Percentiles rank a stretch among this genome's conserved stretches.
phyloP scores from a whole-genome alignment of 1,140 invertebrate species.

The Vollenhovia emeryi region DNA sequence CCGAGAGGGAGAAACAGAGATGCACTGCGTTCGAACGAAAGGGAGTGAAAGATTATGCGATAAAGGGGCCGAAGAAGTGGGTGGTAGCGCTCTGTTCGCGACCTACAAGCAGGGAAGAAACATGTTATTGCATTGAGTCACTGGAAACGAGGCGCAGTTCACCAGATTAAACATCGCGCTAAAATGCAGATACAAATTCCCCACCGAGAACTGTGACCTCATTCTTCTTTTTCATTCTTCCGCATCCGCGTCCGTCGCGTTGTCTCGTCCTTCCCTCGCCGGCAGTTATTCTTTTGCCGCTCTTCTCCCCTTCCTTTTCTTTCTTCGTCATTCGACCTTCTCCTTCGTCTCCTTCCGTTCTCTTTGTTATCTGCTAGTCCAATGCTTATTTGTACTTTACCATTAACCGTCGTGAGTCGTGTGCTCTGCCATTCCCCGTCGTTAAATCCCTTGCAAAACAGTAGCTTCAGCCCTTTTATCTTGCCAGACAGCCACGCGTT shows the following conservation, averaged over 20 bases:
- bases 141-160: conserved; percentile 21
- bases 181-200: conserved; percentile 52
- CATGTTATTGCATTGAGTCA: conserved; percentile 47
- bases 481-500: conserved; percentile 20
- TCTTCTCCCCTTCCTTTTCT: neutral
- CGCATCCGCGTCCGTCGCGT: neutral
- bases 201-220: conserved; percentile 1
- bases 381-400: conserved; percentile 36
- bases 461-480: conserved; percentile 42
- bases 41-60: neutral
- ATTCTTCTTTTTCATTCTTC: conserved; percentile 5
- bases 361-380: neutral
- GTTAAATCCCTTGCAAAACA: conserved; percentile 52
- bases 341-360: neutral
- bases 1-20: neutral
- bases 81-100: neutral
- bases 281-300: neutral
- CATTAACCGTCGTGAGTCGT: conserved; percentile 43
- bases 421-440: conserved; percentile 12
- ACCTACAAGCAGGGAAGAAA: neutral
- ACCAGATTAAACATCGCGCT: conserved; percentile 43
- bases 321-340: neutral
- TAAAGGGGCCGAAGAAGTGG: neutral
- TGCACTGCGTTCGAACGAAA: neutral
- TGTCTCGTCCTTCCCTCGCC: neutral